phyloP scores from a whole-genome alignment of 2,113 vertebrate genomes.

The Odocoileus hemionus region DNA sequence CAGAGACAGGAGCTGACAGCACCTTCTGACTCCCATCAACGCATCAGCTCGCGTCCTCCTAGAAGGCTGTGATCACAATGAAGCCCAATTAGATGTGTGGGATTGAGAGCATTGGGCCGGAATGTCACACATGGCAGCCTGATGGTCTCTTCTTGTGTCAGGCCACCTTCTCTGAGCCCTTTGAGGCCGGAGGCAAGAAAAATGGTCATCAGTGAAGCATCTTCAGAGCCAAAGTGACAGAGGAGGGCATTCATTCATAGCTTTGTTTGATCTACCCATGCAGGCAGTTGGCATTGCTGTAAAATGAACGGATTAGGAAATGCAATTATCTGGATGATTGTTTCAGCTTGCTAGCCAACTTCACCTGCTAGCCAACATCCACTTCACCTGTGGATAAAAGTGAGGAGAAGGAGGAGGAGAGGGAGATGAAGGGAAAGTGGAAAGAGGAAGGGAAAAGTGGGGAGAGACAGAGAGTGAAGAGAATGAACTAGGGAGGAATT shows the following conservation, averaged over 20 bases:
- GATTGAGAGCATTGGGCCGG: neutral
- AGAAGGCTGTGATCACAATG: neutral
- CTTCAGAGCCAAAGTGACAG: neutral
- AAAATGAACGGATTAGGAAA: neutral
- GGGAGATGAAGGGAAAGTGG: too few relatives aligned
- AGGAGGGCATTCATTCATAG: neutral
- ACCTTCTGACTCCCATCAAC: neutral
- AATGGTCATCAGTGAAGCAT: neutral
- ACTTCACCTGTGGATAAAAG: neutral
- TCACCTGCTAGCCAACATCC: neutral
- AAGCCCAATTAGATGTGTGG: slow-evolving; percentile 18
- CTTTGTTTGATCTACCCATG: neutral
- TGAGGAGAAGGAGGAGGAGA: neutral
- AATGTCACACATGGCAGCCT: neutral
- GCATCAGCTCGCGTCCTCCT: neutral
- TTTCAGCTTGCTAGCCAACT: neutral
- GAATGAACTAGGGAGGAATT: neutral
- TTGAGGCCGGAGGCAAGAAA: neutral
- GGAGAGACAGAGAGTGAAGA: neutral
- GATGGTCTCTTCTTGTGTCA: neutral
- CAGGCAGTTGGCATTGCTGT: neutral
- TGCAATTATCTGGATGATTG: neutral
- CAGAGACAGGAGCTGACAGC: neutral
- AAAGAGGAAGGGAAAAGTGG: neutral
- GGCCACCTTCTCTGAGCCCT: neutral